These are phyloP conservation scores for Rosalia funebris DNA, from an alignment of 2,888 invertebrate genomes.

Conservation along the genomic window DNA sequence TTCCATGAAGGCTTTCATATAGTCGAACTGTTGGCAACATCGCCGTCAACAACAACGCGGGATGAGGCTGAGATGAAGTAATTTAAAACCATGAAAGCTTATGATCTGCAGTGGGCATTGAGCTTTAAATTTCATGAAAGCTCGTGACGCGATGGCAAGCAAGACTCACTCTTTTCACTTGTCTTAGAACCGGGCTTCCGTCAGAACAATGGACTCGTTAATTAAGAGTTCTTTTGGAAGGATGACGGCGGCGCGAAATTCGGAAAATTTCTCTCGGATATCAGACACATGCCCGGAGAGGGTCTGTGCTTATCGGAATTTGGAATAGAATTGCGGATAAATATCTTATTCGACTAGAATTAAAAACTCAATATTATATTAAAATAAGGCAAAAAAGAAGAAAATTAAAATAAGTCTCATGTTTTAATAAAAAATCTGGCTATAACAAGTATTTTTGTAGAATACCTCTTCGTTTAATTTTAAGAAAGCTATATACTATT, in stretches of 20 bases:
- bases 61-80: conserved; percentile 31
- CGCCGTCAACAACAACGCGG: conserved; percentile 1
- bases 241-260: conserved; percentile 28
- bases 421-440: too few relatives aligned
- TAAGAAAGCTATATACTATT: too few relatives aligned
- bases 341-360: too few relatives aligned
- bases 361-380: too few relatives aligned
- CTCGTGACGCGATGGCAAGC: conserved; percentile 30
- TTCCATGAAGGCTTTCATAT: conserved; percentile 8
- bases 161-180: conserved; percentile 42
- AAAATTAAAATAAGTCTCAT: too few relatives aligned
- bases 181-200: conserved; percentile 67
- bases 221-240: conserved; percentile 78
- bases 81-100: conserved; percentile 44
- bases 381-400: too few relatives aligned
- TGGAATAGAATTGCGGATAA: too few relatives aligned
- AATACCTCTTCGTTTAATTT: too few relatives aligned
- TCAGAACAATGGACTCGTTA: conserved; percentile 80
- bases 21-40: conserved; percentile 7
- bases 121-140: conserved; percentile 47
- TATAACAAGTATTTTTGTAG: too few relatives aligned
- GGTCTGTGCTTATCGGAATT: too few relatives aligned
- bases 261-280: conserved; percentile 32
- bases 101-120: conserved; percentile 44
- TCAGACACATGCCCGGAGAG: conserved; percentile 19